These are phyloP conservation scores for Phaedon cochleariae DNA, from an alignment of 2,888 invertebrate species.

Conservation along the genomic window DNA sequence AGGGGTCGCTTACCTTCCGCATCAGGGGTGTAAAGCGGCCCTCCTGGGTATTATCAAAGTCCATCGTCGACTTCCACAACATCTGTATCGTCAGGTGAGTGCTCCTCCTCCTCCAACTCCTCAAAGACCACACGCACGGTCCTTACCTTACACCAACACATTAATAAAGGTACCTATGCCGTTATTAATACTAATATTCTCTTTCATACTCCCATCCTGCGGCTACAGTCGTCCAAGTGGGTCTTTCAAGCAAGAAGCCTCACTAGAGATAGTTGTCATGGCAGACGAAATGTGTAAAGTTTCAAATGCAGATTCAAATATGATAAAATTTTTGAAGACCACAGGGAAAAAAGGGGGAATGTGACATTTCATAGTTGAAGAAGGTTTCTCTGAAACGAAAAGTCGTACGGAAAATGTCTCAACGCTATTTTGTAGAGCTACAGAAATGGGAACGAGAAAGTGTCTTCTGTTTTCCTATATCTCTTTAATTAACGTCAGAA, in stretches of 20 bases:
- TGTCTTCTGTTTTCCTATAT: too few species aligned
- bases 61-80: conserved; percentile 34
- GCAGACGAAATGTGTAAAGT: too few species aligned
- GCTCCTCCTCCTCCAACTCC: conserved; percentile 50
- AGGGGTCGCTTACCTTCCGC: conserved; percentile 8
- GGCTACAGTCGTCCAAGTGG: conserved; percentile 28
- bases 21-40: conserved; percentile 50
- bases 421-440: too few species aligned
- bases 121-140: conserved; percentile 57
- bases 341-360: too few species aligned
- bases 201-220: conserved; percentile 56
- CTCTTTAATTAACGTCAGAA: too few species aligned
- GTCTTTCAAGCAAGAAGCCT: neutral
- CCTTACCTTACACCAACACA: conserved; percentile 60
- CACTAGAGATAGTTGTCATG: neutral
- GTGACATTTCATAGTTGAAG: too few species aligned
- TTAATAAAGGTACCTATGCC: conserved; percentile 61
- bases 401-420: too few species aligned
- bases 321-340: too few species aligned
- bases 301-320: too few species aligned
- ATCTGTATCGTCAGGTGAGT: conserved; percentile 57
- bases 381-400: too few species aligned
- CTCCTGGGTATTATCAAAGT: conserved; percentile 27
- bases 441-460: too few species aligned
- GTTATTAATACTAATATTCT: conserved; percentile 61